Base-by-base conservation (phyloP, 2,113 vertebrate species). In the Tichodroma muraria region DNA sequence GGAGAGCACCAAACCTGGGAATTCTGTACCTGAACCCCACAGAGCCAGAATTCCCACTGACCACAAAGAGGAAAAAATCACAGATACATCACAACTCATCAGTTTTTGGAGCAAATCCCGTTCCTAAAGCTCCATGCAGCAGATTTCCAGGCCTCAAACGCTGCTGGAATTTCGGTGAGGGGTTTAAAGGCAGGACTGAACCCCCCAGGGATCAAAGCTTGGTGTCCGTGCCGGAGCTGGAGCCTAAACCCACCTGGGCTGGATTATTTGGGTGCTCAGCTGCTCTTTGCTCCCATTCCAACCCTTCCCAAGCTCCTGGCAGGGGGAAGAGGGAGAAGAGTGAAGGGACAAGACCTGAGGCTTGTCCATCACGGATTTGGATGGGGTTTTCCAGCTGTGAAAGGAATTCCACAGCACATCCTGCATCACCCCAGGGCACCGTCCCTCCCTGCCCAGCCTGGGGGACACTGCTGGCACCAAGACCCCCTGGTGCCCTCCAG, bases 371-470 rank as follows among this genome's bases (percentile, higher is more conserved):
- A n/a, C n/a, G 27, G 30, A 3, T 40, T 22, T 1, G 1, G 49
- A 17, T 21, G 40, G 30, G 19, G 1, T 78, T 89, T 81, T 49
- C 60, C 28, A 80, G 42, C 22, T 35, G 40, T 6, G 40, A 50
- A 60, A n/a, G 25, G 18, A 82, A 69, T 37, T 8, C 7, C 19
- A 37, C 19, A 61, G 33, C 7, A 49, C 57, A 75, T 64, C 9
- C 53, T 28, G 10, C 7, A 1, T 18, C 24, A 15, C 16, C 11
- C 20, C 35, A 38, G 35, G 15, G 13, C 38, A 22, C 0, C 0
- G 3, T 60, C 18, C 17, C 20, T 38, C 4, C 6, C 9, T 40
- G 37, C 28, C 47, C 20, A 15, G 42, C 42, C 44, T 52, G 2
- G 11, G 38, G 40, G 56, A 8, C 60, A 53, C 28, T 9, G 27